Evolutionary conservation across 2,797 vertebrate species (phyloP), one percentile per base, ranked within the genome.

Genomic region (Danionella dracula): DNA sequence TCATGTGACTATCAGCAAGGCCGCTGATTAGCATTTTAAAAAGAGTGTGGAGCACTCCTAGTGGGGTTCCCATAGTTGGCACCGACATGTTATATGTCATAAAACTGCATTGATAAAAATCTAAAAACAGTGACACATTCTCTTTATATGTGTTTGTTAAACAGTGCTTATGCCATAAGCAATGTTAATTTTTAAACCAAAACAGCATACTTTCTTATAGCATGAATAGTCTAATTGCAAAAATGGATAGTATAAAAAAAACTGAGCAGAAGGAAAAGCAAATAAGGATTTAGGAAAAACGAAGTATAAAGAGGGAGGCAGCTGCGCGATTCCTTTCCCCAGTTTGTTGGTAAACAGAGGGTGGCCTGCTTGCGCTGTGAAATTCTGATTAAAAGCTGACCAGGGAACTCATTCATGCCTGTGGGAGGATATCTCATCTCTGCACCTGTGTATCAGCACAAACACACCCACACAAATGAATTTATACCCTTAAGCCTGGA

Each of bases 331-430:
- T 62, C 45, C 32, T 34, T 12, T 44, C 34, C 48, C 53, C 23
- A 17, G 38, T 67, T 56, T 58, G 60, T 41, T 40, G 48, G 60
- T 58, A 70, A 68, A 72, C 70, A 74, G 74, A 68, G 63, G 71
- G 74, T 64, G 55, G 60, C 31, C 59, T n/a, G 12, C 40, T 32
- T 42, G 19, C 38, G 57, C 57, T 68, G 66, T 38, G 37, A 35
- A 27, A 64, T 63, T 68, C 46, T 75, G 76, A 79, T 74, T 66
- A 73, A 74, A 77, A 68, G 66, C 58, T 71, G 68, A 73, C 58
- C 69, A 50, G 71, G 58, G 68, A 72, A 66, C 51, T 76, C 73
- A 74, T 76, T 76, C 73, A 74, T 55, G 48, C 53, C 59, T 58
- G 42, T 44, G 69, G 74, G 71, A 67, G 45, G 51, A 66, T 68